These are phyloP conservation scores for Dromius quadrimaculatus DNA, from an alignment of 2,888 invertebrate genomes.

Conservation along the genomic window DNA sequence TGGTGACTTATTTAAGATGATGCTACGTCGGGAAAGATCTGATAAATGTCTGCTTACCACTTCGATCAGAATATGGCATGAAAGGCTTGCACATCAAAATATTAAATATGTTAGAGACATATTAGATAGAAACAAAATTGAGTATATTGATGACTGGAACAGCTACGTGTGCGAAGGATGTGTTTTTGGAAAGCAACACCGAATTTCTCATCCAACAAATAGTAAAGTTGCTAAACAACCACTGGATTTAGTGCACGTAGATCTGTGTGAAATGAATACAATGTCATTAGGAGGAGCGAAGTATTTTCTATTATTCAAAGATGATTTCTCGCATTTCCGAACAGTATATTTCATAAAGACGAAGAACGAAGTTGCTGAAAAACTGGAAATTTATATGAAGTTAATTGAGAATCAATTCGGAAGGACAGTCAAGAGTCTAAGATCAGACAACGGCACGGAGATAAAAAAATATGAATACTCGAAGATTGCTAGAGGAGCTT, in stretches of 20 bases:
- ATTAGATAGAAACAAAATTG: conserved; percentile 40
- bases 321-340: conserved; percentile 40
- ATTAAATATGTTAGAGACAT: conserved; percentile 55
- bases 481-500: conserved; percentile 55
- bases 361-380: conserved; percentile 43
- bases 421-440: conserved; percentile 55
- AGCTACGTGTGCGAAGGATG: conserved; percentile 32
- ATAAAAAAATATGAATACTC: conserved; percentile 57
- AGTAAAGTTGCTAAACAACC: conserved; percentile 52
- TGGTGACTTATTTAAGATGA: conserved; percentile 55
- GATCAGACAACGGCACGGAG: conserved; percentile 59
- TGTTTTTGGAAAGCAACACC: conserved; percentile 39
- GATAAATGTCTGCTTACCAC: no score
- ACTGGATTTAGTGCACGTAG: conserved; percentile 57
- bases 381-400: conserved; percentile 55
- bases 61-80: no score
- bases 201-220: conserved; percentile 55
- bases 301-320: conserved; percentile 55
- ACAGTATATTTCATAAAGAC: conserved; percentile 47
- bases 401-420: conserved; percentile 59
- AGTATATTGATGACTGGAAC: no score
- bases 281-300: conserved; percentile 57
- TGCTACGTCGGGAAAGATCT: conserved; percentile 53
- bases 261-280: conserved; percentile 57
- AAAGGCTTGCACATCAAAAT: no score